Evolutionary conservation across 2,113 vertebrate species (phyloP).

Genomic region (Azemiops feae): DNA sequence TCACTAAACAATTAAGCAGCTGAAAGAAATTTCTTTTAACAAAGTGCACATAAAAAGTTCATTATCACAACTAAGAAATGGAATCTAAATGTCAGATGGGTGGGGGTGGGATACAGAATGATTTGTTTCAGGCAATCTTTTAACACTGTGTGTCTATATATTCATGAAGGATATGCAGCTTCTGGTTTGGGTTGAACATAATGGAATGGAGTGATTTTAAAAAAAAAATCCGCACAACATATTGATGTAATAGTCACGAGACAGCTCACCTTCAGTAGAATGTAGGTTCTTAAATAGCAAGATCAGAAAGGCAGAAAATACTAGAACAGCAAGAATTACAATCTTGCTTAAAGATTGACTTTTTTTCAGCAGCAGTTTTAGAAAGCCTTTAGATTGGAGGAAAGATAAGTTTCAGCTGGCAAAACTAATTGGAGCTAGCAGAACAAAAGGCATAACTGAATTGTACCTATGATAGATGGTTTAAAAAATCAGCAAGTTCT

Average conservation of each 20-base stretch:
- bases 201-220: background rate
- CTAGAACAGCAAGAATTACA: background rate
- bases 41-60: background rate
- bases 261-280: background rate
- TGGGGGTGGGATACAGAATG: background rate
- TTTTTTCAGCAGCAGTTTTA: background rate
- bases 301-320: background rate
- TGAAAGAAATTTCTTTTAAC: background rate
- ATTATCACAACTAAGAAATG: background rate
- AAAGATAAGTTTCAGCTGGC: background rate
- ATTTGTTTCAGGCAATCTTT: background rate
- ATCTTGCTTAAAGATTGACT: background rate
- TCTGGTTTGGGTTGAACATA: background rate
- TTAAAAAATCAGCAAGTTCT: background rate
- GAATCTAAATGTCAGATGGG: background rate
- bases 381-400: background rate
- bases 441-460: background rate
- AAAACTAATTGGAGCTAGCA: background rate
- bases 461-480: background rate
- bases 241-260: background rate
- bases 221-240: background rate
- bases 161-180: background rate
- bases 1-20: background rate
- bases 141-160: background rate
- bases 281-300: background rate